Conservation (phyloP, 2,888 invertebrate genomes). For the Eristalis intricaria region DNA sequence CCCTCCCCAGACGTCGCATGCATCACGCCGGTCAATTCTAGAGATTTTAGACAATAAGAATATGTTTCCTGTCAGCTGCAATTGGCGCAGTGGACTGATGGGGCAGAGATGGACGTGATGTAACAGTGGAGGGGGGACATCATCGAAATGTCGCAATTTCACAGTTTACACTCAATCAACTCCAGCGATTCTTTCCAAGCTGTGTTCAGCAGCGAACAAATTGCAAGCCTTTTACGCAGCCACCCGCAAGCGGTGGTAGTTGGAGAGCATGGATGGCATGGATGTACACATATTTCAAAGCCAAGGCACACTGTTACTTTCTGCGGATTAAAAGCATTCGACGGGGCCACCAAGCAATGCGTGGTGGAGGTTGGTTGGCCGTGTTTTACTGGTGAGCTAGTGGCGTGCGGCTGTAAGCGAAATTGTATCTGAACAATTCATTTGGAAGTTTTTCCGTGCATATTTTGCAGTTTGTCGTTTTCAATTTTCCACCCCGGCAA, state of each 20-base stretch:
- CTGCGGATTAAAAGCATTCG: slow-evolving; percentile 56
- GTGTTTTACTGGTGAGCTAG: no score
- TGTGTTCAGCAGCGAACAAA: neutral
- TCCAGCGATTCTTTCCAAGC: slow-evolving; percentile 15
- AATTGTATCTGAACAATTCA: slow-evolving; percentile 53
- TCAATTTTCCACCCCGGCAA: slow-evolving; percentile 58
- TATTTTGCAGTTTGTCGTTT: slow-evolving; percentile 62
- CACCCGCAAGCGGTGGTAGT: slow-evolving; percentile 39
- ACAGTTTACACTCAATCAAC: slow-evolving; percentile 67
- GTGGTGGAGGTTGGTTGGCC: neutral
- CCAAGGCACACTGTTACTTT: slow-evolving; percentile 53
- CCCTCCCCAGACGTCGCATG: neutral
- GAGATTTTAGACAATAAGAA: slow-evolving; percentile 34
- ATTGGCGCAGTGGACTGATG: slow-evolving; percentile 35
- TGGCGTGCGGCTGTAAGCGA: slow-evolving; percentile 4
- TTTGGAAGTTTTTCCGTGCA: slow-evolving; percentile 45
- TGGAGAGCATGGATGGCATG: neutral
- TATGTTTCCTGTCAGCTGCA: slow-evolving; percentile 44
- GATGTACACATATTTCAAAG: slow-evolving; percentile 57
- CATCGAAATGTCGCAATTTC: slow-evolving; percentile 57
- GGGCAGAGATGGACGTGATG: neutral
- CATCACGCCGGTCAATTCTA: slow-evolving; percentile 22
- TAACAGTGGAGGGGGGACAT: slow-evolving; percentile 40
- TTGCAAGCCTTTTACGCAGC: slow-evolving; percentile 7
- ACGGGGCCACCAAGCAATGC: slow-evolving; percentile 42